phyloP scores from a whole-genome alignment of 1,140 invertebrate species.

The Drosophila takahashii region DNA sequence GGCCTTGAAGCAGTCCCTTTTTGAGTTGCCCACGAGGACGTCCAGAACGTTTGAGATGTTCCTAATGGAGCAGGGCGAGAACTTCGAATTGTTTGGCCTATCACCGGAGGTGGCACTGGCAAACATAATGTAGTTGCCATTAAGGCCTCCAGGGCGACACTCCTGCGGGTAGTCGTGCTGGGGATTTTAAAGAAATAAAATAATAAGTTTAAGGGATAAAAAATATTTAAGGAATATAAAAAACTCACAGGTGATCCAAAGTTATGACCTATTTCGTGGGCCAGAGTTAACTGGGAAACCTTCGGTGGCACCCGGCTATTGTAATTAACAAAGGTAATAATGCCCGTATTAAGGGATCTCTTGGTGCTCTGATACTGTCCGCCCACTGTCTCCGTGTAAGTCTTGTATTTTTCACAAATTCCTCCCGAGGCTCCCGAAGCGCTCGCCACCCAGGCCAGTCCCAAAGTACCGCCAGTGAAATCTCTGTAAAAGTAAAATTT shows the following conservation, averaged over 20 bases:
- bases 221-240: too few relatives aligned
- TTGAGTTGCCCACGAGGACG: constrained; percentile 95
- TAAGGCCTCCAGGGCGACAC: constrained; percentile 94
- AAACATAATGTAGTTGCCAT: constrained; percentile 99
- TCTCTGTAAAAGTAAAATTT: constrained; percentile 87
- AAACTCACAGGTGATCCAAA: constrained; percentile 97
- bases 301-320: constrained; percentile 98
- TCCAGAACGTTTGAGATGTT: constrained; percentile 98
- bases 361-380: constrained; percentile 97
- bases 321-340: constrained; percentile 99
- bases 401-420: constrained; percentile 99
- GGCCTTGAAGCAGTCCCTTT: constrained; percentile 97
- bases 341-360: constrained; percentile 98
- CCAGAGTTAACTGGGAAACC: constrained; percentile 98
- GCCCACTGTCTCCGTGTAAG: constrained; percentile 97
- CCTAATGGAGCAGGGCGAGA: constrained; percentile 95
- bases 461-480: constrained; percentile 97
- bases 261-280: constrained; percentile 99
- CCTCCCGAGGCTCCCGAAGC: constrained; percentile 98
- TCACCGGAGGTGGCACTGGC: constrained; percentile 97
- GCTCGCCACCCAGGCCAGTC: constrained; percentile 99
- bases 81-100: constrained; percentile 97
- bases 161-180: constrained; percentile 98
- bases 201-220: background rate
- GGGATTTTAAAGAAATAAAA: background rate